Percentiles rank a stretch among this genome's conserved stretches.
phyloP scores from a whole-genome alignment of 1,140 invertebrate genomes.

The Solenopsis invicta region DNA sequence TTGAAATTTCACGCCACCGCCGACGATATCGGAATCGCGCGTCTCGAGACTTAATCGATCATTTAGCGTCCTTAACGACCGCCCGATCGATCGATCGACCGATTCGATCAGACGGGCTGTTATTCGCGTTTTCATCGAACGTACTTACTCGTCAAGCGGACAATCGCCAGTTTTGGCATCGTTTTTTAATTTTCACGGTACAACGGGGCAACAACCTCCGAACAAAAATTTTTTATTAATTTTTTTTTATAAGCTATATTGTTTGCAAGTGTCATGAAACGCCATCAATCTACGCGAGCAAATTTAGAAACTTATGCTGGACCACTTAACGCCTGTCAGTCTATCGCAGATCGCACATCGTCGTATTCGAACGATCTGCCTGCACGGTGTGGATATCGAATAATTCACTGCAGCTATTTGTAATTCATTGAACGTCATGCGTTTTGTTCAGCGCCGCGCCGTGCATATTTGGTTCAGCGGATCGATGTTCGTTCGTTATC shows the following conservation, averaged over 20 bases:
- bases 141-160: no score
- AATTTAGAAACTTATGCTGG: neutral
- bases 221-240: neutral
- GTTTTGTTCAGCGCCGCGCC: neutral
- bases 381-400: neutral
- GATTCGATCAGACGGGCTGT: neutral
- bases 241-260: neutral
- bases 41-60: slow-evolving; percentile 28
- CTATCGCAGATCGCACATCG: neutral
- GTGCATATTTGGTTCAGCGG: slow-evolving; percentile 1
- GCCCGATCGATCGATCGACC: slow-evolving; percentile 5
- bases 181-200: slow-evolving; percentile 7
- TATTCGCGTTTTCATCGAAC: neutral
- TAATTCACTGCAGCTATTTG: slow-evolving; percentile 9
- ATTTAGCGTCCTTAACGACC: slow-evolving; percentile 7
- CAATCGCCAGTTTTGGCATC: neutral
- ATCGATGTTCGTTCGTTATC: slow-evolving; percentile 8
- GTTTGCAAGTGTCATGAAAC: neutral
- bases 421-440: neutral
- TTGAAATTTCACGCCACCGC: slow-evolving; percentile 36
- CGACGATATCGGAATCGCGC: neutral
- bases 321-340: neutral
- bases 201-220: neutral
- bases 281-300: neutral
- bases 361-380: neutral